phyloP scores from a whole-genome alignment of 2,797 vertebrate species.

The Epinephelus coioides region DNA sequence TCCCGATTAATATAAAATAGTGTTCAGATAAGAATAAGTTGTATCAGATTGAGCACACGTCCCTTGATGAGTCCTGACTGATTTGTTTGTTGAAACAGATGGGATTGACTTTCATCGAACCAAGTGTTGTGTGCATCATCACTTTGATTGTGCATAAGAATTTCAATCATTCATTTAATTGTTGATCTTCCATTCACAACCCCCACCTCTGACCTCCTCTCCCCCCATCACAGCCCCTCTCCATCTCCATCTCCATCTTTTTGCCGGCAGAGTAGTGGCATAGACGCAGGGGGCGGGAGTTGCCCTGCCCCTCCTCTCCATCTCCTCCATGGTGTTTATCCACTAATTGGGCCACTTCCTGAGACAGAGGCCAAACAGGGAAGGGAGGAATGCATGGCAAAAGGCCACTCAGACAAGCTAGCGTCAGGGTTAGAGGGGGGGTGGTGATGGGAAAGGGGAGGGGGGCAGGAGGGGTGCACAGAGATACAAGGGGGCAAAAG shows the following conservation, averaged over 20 bases:
- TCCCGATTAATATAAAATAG: not conserved
- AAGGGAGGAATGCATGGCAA: conserved; percentile 87
- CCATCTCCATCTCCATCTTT: conserved; percentile 17
- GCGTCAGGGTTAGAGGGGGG: conserved; percentile 75
- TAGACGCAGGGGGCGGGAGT: conserved; percentile 49
- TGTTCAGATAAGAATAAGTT: too few relatives aligned
- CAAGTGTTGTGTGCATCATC: not conserved
- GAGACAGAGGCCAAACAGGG: conserved; percentile 89
- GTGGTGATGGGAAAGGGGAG: conserved; percentile 43
- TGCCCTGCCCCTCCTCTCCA: conserved; percentile 78
- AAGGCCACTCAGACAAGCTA: conserved; percentile 84
- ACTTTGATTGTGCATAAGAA: conserved; percentile 16
- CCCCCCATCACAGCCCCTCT: conserved; percentile 5
- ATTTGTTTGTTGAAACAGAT: conserved; percentile 21
- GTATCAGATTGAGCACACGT: too few relatives aligned
- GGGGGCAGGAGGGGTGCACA: conserved; percentile 22
- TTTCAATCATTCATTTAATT: conserved; percentile 52
- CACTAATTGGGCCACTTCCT: conserved; percentile 92
- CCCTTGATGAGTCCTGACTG: not conserved
- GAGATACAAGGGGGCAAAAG: conserved; percentile 57
- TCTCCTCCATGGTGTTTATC: conserved; percentile 88
- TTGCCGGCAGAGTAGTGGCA: conserved; percentile 44
- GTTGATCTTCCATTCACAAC: conserved; percentile 12
- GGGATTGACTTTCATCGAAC: conserved; percentile 11
- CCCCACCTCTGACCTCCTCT: conserved; percentile 14